A percentile compares a stretch with the other conserved stretches of the same genome.
Evolutionary conservation across 2,888 invertebrate species (phyloP).

Genomic region (Lumbricus terrestris): DNA sequence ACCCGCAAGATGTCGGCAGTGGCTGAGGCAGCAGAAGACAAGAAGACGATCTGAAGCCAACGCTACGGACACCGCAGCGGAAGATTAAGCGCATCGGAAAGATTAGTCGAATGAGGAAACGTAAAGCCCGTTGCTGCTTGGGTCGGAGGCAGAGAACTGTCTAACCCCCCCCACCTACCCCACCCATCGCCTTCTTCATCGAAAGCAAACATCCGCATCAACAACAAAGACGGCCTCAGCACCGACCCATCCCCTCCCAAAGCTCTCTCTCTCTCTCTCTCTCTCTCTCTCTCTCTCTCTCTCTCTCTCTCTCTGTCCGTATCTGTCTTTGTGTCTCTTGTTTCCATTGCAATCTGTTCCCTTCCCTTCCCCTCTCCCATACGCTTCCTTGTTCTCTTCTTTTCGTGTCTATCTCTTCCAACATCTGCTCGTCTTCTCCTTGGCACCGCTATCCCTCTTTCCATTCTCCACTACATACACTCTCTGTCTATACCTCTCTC

Average conservation of each 20-base stretch:
- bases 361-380: neutral
- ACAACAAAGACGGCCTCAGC: neutral
- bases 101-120: neutral
- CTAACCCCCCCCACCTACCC: too few relatives aligned
- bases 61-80: too few relatives aligned
- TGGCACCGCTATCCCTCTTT: neutral
- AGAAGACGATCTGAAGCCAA: neutral
- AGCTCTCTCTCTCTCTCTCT: neutral
- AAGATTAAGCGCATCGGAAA: neutral
- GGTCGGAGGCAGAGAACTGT: neutral
- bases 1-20: too few relatives aligned
- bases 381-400: neutral
- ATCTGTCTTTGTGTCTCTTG: neutral
- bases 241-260: neutral
- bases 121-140: neutral
- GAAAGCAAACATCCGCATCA: neutral
- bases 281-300: conserved; percentile 16
- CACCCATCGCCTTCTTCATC: neutral
- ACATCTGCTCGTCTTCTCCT: neutral
- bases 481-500: neutral
- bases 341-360: neutral
- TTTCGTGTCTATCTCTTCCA: too few relatives aligned
- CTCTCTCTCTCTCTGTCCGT: conserved; percentile 13
- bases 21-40: neutral
- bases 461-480: neutral